Percentiles rank a stretch among this genome's conserved stretches.
phyloP scores from a whole-genome alignment of 2,888 invertebrate genomes.

The Electrophaes corylata region DNA sequence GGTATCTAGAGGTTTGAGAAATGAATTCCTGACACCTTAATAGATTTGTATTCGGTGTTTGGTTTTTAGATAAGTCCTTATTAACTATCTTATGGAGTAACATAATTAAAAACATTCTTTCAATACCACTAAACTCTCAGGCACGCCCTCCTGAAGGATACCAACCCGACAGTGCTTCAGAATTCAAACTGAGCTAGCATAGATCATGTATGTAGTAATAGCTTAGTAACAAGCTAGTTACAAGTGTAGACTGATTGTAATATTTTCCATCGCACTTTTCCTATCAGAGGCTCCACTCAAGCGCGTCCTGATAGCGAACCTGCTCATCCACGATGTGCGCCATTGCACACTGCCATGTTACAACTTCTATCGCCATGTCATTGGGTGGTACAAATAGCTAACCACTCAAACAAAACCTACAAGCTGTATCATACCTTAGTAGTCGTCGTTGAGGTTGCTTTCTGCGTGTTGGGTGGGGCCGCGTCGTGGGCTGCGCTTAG shows the following conservation, averaged over 20 bases:
- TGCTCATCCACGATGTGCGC: slow-evolving; percentile 31
- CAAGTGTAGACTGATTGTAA: neutral
- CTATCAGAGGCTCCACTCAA: slow-evolving; percentile 14
- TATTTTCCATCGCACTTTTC: slow-evolving; percentile 7
- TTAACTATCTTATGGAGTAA: neutral
- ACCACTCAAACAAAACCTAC: slow-evolving; percentile 14
- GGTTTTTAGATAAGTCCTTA: neutral
- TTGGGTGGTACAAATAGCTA: slow-evolving; percentile 51
- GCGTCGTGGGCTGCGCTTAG: slow-evolving; percentile 39
- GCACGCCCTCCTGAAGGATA: neutral
- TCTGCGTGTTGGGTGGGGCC: neutral
- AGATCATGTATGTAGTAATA: neutral
- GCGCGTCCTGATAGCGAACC: slow-evolving; percentile 24
- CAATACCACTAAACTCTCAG: neutral
- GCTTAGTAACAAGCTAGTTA: slow-evolving; percentile 2
- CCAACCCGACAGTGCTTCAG: no score
- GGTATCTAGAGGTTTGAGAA: slow-evolving; percentile 29
- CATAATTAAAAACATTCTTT: neutral
- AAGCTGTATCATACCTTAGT: slow-evolving; percentile 1
- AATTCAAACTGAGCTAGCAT: neutral
- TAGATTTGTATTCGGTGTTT: slow-evolving; percentile 12
- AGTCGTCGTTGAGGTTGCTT: neutral
- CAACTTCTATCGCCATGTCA: slow-evolving; percentile 39
- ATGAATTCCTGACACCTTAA: slow-evolving; percentile 36
- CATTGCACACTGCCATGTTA: slow-evolving; percentile 39